Conservation (phyloP, 2,888 invertebrate genomes). For the Conomelus anceps region DNA sequence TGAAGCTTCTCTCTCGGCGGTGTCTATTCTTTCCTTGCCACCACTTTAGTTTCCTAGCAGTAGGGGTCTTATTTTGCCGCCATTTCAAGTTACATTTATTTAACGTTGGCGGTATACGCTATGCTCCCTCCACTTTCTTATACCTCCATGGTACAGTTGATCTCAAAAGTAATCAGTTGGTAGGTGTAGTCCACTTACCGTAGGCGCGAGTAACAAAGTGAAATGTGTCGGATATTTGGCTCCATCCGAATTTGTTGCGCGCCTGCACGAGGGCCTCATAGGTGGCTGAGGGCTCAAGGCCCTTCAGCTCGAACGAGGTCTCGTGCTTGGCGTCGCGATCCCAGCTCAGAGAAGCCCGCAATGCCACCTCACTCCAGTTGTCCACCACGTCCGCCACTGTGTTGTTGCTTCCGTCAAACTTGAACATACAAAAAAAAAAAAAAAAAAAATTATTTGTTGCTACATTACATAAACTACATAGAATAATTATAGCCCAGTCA, state of each 20-base stretch:
- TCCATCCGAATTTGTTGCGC: not conserved
- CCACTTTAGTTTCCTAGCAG: too few relatives aligned
- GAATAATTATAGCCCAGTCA: too few relatives aligned
- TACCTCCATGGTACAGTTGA: too few relatives aligned
- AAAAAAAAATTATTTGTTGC: too few relatives aligned
- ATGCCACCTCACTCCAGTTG: not conserved
- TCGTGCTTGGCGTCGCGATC: not conserved
- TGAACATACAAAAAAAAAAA: not conserved
- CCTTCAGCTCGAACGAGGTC: not conserved
- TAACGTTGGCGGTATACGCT: too few relatives aligned
- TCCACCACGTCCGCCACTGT: not conserved
- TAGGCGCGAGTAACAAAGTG: not conserved
- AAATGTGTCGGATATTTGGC: slow-evolving; percentile 1
- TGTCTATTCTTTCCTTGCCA: too few relatives aligned
- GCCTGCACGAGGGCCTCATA: slow-evolving; percentile 4
- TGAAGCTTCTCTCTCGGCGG: too few relatives aligned
- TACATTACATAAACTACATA: too few relatives aligned
- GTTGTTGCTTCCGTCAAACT: not conserved
- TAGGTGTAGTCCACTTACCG: not conserved
- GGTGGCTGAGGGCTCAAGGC: not conserved
- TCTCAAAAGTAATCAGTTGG: not conserved
- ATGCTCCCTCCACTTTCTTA: too few relatives aligned
- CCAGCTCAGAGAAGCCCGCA: not conserved
- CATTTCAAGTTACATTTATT: too few relatives aligned
- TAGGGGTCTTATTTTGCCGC: too few relatives aligned